These are phyloP conservation scores for Drosophila fulvimacula DNA, from an alignment of 2,888 invertebrate species.

Conservation along the genomic window DNA sequence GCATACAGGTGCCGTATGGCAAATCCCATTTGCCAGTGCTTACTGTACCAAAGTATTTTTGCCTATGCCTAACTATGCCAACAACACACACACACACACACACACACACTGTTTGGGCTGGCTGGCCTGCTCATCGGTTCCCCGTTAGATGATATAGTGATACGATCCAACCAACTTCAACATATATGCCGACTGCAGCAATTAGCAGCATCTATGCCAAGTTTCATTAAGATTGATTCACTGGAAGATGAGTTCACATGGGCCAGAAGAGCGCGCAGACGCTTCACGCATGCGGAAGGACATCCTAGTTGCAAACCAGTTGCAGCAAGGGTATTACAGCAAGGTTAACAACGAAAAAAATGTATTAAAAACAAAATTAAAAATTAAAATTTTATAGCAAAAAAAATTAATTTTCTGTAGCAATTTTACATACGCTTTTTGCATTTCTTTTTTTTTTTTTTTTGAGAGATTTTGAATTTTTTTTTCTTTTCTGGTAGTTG, in stretches of 20 bases:
- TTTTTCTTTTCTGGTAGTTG: constrained; percentile 24
- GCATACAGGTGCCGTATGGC: too few relatives aligned
- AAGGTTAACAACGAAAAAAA: constrained; percentile 15
- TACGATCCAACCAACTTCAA: constrained; percentile 15
- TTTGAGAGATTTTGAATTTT: background rate
- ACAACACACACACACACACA: background rate
- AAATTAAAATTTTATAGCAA: constrained; percentile 3
- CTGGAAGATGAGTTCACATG: constrained; percentile 1
- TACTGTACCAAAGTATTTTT: background rate
- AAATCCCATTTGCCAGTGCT: background rate
- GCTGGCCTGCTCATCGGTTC: background rate
- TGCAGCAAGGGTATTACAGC: constrained; percentile 14
- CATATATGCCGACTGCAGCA: constrained; percentile 5
- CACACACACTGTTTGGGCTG: background rate
- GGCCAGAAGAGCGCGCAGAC: background rate
- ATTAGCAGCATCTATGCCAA: constrained; percentile 9
- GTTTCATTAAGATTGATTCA: constrained; percentile 11
- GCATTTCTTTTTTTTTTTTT: background rate
- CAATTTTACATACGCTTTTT: constrained; percentile 54
- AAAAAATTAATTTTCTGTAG: constrained; percentile 6
- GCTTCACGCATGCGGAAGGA: background rate
- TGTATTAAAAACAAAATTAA: background rate
- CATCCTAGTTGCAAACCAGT: background rate
- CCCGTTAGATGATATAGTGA: constrained; percentile 8
- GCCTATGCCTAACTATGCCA: background rate